These are phyloP conservation scores for Sweltsa coloradensis DNA, from an alignment of 1,140 invertebrate genomes.

Conservation along the genomic window DNA sequence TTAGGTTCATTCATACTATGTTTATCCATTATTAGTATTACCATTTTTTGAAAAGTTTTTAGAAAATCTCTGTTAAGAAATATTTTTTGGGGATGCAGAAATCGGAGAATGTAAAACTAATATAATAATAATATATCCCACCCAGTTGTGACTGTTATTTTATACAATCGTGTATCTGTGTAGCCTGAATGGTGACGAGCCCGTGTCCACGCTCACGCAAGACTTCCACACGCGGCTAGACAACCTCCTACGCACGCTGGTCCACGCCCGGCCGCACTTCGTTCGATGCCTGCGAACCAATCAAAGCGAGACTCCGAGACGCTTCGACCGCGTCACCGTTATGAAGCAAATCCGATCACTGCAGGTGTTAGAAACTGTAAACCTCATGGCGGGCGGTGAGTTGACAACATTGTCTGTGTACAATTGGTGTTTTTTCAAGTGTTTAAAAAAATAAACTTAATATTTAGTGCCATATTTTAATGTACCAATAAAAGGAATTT, in stretches of 20 bases:
- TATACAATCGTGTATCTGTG: conserved; percentile 19
- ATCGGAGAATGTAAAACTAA: no score
- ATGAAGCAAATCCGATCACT: conserved; percentile 78
- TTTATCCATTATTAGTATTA: no score
- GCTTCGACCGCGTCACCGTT: conserved; percentile 68
- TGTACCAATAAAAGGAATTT: neutral
- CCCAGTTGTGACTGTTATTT: no score
- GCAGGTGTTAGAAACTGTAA: conserved; percentile 89
- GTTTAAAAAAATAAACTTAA: no score
- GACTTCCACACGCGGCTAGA: conserved; percentile 90
- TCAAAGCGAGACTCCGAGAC: conserved; percentile 56
- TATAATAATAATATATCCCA: no score
- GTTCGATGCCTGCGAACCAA: conserved; percentile 84
- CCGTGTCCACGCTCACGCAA: conserved; percentile 81
- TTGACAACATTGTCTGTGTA: conserved; percentile 1
- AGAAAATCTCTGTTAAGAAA: no score
- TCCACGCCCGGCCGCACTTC: conserved; percentile 88
- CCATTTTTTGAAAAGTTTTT: no score
- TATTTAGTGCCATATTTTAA: conserved; percentile 14
- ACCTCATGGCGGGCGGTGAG: conserved; percentile 76
- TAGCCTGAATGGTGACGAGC: conserved; percentile 72
- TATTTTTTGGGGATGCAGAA: no score
- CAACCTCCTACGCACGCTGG: conserved; percentile 78
- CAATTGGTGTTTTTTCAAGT: conserved; percentile 1
- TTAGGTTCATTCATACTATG: no score